Evolutionary conservation across 2,888 invertebrate genomes (phyloP).

Genomic region (Norana najaformis): DNA sequence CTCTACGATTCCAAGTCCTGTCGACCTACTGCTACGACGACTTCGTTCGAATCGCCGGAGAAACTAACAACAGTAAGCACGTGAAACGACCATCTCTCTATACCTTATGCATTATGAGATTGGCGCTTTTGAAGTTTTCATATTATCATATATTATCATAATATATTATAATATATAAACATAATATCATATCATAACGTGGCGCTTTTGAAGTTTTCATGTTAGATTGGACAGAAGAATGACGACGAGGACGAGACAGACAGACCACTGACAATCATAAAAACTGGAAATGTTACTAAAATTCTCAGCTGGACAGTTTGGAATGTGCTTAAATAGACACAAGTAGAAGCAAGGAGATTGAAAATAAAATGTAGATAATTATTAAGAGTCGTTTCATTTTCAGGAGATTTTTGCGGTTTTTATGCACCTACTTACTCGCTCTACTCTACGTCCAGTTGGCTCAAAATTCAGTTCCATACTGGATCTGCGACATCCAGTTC

Average conservation of each 20-base stretch:
- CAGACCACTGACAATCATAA: no score
- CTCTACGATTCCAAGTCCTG: background rate
- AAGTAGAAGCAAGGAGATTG: background rate
- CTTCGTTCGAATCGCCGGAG: background rate
- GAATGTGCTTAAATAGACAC: no score
- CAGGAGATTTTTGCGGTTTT: background rate
- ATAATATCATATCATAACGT: no score
- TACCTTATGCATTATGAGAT: background rate
- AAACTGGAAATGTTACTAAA: no score
- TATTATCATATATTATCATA: no score
- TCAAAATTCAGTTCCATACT: background rate
- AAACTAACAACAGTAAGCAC: background rate
- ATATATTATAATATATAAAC: no score
- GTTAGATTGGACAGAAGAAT: no score
- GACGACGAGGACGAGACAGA: no score
- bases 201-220: no score
- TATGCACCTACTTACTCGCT: background rate
- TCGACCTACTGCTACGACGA: background rate
- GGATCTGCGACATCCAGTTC: background rate
- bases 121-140: background rate
- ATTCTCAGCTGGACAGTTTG: no score
- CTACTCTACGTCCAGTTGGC: background rate
- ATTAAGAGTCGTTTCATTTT: background rate
- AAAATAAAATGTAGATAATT: background rate
- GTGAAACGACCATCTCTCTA: background rate